Conservation (phyloP, 2,888 invertebrate species). For the Minunthozetes semirufus region DNA sequence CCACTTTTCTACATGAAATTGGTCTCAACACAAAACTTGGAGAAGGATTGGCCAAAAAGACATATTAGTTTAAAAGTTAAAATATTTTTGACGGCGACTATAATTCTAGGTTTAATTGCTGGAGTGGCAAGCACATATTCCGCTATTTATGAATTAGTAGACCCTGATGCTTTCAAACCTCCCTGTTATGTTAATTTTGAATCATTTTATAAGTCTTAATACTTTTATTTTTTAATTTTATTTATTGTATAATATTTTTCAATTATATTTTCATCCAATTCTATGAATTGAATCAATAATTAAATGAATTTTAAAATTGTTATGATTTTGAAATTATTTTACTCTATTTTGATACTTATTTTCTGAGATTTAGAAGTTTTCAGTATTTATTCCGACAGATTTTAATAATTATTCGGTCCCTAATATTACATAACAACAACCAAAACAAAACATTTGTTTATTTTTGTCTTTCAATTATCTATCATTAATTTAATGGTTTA, state of each 20-base stretch:
- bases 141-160: conserved; percentile 54
- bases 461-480: no score
- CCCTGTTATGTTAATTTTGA: conserved; percentile 22
- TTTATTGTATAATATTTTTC: background rate
- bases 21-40: conserved; percentile 46
- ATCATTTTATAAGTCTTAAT: background rate
- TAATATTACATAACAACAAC: no score
- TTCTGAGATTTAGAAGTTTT: no score
- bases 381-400: no score
- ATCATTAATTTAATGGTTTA: no score
- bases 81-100: conserved; percentile 58
- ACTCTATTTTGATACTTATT: no score
- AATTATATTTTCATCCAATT: background rate
- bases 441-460: no score
- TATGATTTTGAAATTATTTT: no score
- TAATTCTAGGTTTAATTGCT: conserved; percentile 57
- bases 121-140: conserved; percentile 59
- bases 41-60: conserved; percentile 51
- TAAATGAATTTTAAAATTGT: no score
- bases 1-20: conserved; percentile 70
- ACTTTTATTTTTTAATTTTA: background rate
- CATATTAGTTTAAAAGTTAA: conserved; percentile 55
- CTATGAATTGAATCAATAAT: background rate
- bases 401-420: no score
- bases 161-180: background rate